A percentile compares a stretch with the other conserved stretches of the same genome.
These are phyloP conservation scores for Patella pellucida DNA, from an alignment of 2,888 invertebrate species.

Conservation along the genomic window DNA sequence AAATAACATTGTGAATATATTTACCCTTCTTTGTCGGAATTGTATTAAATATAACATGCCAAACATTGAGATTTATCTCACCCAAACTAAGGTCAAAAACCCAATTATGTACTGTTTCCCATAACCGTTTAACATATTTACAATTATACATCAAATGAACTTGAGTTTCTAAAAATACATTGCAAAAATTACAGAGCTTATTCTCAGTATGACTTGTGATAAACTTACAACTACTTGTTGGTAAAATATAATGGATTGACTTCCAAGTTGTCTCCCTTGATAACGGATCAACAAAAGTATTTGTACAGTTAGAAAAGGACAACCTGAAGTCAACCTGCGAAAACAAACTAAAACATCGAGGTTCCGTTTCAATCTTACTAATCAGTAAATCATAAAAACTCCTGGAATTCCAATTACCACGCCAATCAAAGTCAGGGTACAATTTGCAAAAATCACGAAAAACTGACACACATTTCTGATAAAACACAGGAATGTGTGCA, in stretches of 20 bases:
- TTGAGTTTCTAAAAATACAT: neutral
- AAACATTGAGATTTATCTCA: slow-evolving; percentile 9
- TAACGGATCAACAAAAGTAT: neutral
- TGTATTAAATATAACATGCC: slow-evolving; percentile 1
- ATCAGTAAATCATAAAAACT: slow-evolving; percentile 7
- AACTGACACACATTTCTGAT: neutral
- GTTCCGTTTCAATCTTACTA: neutral
- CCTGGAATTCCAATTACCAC: neutral
- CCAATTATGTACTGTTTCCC: slow-evolving; percentile 2
- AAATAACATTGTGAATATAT: neutral
- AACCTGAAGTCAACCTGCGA: neutral
- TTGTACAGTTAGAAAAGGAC: neutral
- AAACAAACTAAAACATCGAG: neutral
- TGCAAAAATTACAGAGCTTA: neutral
- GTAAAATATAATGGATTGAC: neutral
- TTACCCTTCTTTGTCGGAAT: neutral
- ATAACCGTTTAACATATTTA: neutral
- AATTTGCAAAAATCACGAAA: neutral
- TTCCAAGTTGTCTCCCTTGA: neutral
- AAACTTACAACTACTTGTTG: neutral
- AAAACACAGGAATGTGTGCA: slow-evolving; percentile 20
- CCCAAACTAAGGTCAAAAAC: slow-evolving; percentile 7
- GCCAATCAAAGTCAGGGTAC: neutral
- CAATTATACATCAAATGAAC: neutral
- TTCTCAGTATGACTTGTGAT: neutral